Conservation (phyloP, 2,113 vertebrate genomes). For the Urocynchramus pylzowi region DNA sequence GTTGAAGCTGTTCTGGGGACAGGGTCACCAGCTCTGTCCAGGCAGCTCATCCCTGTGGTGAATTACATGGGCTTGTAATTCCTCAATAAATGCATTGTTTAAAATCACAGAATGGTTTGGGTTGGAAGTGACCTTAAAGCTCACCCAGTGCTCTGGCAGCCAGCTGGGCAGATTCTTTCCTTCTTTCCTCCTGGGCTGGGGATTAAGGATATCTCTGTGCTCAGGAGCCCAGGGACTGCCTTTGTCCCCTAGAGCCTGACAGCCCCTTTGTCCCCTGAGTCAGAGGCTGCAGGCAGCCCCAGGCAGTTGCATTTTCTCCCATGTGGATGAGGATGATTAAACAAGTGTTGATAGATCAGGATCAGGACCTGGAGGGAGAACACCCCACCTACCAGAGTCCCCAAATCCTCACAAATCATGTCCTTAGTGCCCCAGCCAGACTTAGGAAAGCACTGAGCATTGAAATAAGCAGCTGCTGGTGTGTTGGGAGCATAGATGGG, state of each 20-base stretch:
- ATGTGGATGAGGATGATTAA: background rate
- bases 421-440: background rate
- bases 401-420: fast-evolving
- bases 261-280: background rate
- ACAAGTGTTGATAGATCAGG: background rate
- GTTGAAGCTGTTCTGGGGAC: no score
- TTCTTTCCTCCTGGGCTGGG: background rate
- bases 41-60: background rate
- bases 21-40: background rate
- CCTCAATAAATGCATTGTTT: background rate
- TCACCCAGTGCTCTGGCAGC: background rate
- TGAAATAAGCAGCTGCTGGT: fast-evolving
- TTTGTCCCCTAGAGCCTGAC: background rate
- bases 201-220: background rate
- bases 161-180: background rate
- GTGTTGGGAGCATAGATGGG: fast-evolving
- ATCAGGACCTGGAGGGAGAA: background rate
- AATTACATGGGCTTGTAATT: background rate
- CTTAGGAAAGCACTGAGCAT: background rate
- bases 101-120: background rate
- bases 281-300: background rate
- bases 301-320: background rate
- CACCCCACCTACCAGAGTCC: fast-evolving
- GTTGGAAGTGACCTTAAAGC: background rate
- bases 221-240: background rate